Evolutionary conservation across 2,888 invertebrate species (phyloP).

Genomic region (Myopa testacea): DNA sequence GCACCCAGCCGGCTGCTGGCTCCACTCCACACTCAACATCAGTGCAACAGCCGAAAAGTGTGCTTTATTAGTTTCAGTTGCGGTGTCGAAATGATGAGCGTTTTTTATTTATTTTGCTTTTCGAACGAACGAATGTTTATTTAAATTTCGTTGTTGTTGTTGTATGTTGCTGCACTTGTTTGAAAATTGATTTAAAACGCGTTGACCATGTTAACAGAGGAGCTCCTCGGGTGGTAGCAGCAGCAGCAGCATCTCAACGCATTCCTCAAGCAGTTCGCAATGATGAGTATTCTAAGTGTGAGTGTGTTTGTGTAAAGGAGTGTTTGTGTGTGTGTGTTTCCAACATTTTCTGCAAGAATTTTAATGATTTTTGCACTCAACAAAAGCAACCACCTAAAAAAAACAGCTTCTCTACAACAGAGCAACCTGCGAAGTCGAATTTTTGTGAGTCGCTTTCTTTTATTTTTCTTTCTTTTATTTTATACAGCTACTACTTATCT

Average conservation of each 20-base stretch:
- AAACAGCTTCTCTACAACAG: not conserved
- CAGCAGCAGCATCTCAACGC: not conserved
- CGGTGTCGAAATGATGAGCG: not conserved
- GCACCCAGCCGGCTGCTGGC: slow-evolving; percentile 15
- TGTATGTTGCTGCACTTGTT: slow-evolving; percentile 60
- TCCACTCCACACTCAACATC: slow-evolving; percentile 20
- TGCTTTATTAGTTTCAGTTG: slow-evolving; percentile 38
- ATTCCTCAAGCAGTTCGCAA: not conserved
- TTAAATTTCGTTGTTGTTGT: slow-evolving; percentile 29
- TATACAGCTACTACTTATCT: not conserved
- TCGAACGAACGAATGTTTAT: not conserved
- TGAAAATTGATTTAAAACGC: slow-evolving; percentile 58
- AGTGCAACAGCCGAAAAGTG: slow-evolving; percentile 38
- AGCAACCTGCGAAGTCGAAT: no score
- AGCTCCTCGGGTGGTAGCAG: slow-evolving; percentile 56
- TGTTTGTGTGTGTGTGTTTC: not conserved
- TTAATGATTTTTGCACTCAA: slow-evolving; percentile 26
- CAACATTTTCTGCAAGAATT: slow-evolving; percentile 16
- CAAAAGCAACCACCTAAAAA: not conserved
- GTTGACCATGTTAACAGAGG: slow-evolving; percentile 48
- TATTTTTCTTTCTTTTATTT: not conserved
- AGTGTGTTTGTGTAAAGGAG: not conserved
- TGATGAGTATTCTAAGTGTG: no score
- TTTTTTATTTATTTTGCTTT: not conserved
- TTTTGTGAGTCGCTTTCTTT: not conserved